Base-by-base conservation (phyloP, 2,797 vertebrate genomes). In the Chelidonichthys spinosus region DNA sequence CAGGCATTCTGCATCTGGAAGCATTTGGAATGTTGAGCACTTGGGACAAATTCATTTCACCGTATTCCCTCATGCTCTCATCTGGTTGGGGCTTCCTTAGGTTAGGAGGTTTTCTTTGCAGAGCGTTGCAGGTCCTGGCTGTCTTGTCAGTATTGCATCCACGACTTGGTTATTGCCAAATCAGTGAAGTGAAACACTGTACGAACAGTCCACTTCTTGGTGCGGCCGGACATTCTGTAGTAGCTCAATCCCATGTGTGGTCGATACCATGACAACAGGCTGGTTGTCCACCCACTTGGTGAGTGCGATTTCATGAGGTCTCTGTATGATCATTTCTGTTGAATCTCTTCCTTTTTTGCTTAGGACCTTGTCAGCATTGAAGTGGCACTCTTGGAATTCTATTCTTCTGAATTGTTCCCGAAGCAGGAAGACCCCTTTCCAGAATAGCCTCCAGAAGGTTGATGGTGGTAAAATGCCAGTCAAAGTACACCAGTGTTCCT, bases 261-360 rank as follows among this genome's bases (percentile, higher is more conserved):
- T 44, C 3, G 32, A 66, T 60, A 7, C 44, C 61, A 73, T 33
- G 42, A 64, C 61, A 63, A 53, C 55, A 74, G 55, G 55, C 37
- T 59, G 59, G 46, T 66, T 74, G 63, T 74, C 63, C 39, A 67
- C 10, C 63, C 47, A 53, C 47, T 54, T 60, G 47, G 52, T 68
- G 8, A 70, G 2, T 58, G 60, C 44, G 3, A 59, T 58, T 64
- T 70, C 66, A 58, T 50, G 1, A 52, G 17, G 44, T 69, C 37
- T 64, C n/a, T n/a, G 1, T 25, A 58, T 18, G 11, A 49, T 50
- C 25, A 56, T 69, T 69, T 68, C 64, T 55, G 10, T 63, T 55
- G 59, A 47, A 18, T 42, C 58, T 69, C 49, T 62, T 39, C 6
- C 4, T 55, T 54, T 54, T 76, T 0, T 49, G 15, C 50, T 63